Conservation (phyloP, 2,113 vertebrate species). For the Garra rufa region DNA sequence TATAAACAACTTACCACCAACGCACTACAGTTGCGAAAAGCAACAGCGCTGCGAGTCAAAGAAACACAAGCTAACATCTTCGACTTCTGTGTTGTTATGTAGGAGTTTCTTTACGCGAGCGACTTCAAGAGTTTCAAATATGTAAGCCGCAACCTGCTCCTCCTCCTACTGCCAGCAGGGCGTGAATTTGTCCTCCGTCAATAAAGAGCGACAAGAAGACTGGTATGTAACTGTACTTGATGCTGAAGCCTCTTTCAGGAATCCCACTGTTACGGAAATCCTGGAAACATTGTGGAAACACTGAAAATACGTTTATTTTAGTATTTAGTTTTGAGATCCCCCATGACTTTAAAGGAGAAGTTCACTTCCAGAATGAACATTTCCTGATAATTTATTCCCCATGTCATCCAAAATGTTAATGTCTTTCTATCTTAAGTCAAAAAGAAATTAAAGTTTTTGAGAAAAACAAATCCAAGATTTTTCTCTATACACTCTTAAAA, state of each 20-base stretch:
- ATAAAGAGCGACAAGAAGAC: background rate
- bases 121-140: background rate
- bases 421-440: no score
- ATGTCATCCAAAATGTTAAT: no score
- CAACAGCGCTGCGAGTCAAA: conserved; percentile 60
- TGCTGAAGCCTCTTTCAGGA: background rate
- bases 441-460: no score
- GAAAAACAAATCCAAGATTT: no score
- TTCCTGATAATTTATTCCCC: no score
- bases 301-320: no score
- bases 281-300: background rate
- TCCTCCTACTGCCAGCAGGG: background rate
- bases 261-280: background rate
- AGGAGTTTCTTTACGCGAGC: background rate
- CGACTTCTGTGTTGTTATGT: background rate
- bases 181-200: background rate
- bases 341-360: background rate
- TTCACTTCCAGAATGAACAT: no score
- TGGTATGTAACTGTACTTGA: background rate
- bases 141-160: background rate
- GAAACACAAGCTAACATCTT: conserved; percentile 62
- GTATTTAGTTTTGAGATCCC: background rate
- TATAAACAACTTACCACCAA: conserved; percentile 62
- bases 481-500: no score
- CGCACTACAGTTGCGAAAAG: conserved; percentile 50